phyloP scores from a whole-genome alignment of 2,113 vertebrate species.

The Ploceus nigricollis region DNA sequence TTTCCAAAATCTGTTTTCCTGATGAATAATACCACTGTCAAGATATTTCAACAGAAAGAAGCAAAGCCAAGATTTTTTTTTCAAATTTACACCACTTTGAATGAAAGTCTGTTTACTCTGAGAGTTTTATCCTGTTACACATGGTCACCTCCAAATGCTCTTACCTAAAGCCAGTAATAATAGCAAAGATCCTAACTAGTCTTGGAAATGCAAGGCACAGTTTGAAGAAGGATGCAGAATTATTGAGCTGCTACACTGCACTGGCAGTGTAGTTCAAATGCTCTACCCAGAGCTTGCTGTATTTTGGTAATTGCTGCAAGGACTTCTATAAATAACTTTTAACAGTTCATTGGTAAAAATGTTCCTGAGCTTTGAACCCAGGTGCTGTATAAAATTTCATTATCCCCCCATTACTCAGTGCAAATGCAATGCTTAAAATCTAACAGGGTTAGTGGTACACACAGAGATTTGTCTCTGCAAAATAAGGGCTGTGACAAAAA shows the following conservation, averaged over 20 bases:
- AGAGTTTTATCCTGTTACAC: neutral
- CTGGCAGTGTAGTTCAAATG: neutral
- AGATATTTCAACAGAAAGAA: neutral
- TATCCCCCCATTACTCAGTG: neutral
- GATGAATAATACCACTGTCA: neutral
- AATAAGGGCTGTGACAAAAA: neutral
- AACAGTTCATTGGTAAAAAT: neutral
- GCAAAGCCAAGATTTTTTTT: neutral
- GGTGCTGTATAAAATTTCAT: neutral
- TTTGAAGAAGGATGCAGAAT: neutral
- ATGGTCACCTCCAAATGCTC: neutral
- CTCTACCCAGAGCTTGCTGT: neutral
- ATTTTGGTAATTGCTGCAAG: neutral
- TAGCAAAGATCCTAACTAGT: neutral
- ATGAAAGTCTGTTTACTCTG: neutral
- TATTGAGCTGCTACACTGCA: rapidly evolving
- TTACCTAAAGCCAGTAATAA: neutral
- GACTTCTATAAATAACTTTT: neutral
- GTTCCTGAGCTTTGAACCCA: neutral
- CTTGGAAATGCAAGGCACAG: neutral
- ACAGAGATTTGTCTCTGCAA: neutral
- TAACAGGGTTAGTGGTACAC: neutral
- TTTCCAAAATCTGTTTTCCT: neutral
- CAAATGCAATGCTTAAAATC: neutral
- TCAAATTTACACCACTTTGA: neutral